Percentiles rank a stretch among this genome's conserved stretches.
These are phyloP conservation scores for Hemistola chrysoprasaria DNA, from an alignment of 2,888 invertebrate species.

Conservation along the genomic window DNA sequence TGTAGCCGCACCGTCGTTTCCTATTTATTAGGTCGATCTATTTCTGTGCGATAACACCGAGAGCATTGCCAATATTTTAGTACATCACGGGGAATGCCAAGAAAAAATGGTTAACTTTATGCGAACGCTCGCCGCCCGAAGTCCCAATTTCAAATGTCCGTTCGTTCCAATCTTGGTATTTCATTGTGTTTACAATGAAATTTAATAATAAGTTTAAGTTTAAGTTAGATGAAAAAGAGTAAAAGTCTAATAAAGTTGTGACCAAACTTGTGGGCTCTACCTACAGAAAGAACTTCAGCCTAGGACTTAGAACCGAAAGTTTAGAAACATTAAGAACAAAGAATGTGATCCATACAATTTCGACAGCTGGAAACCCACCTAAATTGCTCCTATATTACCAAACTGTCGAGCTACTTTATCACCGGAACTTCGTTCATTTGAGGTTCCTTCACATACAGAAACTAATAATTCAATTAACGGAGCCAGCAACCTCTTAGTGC, in stretches of 20 bases:
- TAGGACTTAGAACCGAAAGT: no score
- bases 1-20: conserved; percentile 49
- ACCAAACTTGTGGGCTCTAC: no score
- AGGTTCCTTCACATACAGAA: neutral
- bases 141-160: no score
- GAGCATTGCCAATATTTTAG: conserved; percentile 57
- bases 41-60: conserved; percentile 56
- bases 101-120: conserved; percentile 21
- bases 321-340: no score
- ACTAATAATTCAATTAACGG: neutral
- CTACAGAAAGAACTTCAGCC: no score
- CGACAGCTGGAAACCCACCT: neutral
- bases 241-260: no score
- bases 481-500: neutral
- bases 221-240: no score
- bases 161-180: no score
- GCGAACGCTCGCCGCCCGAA: neutral
- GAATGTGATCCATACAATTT: no score
- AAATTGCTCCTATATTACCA: neutral
- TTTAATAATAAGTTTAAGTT: no score
- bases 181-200: no score
- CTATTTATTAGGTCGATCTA: conserved; percentile 74
- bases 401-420: neutral
- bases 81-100: conserved; percentile 35
- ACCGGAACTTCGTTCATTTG: conserved; percentile 1